Conservation (phyloP, 2,113 vertebrate genomes). For the Tyrannus savana region DNA sequence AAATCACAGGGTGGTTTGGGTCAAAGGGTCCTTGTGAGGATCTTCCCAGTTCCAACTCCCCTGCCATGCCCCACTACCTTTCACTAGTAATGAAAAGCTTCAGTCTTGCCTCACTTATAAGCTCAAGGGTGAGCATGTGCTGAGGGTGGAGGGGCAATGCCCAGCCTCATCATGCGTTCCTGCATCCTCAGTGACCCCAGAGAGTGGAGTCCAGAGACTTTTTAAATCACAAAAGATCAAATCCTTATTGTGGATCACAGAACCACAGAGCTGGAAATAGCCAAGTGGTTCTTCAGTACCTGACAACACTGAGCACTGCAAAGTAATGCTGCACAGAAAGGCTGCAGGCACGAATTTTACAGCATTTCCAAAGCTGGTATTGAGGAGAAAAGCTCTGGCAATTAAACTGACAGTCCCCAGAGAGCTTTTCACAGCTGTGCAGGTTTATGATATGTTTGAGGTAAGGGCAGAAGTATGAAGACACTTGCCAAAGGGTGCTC, state of each 20-base stretch:
- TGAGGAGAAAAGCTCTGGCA: background rate
- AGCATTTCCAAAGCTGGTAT: background rate
- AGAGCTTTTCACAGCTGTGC: background rate
- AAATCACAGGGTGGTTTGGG: background rate
- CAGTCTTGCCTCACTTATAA: background rate
- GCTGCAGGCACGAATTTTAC: background rate
- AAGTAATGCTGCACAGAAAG: background rate
- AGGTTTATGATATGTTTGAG: background rate
- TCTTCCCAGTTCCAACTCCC: background rate
- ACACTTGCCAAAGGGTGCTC: background rate
- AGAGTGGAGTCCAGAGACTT: background rate
- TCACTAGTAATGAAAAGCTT: background rate
- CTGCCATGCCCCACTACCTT: no score
- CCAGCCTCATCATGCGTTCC: background rate
- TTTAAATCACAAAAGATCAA: background rate
- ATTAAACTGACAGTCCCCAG: background rate
- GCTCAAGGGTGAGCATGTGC: rapidly evolving
- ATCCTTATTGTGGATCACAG: background rate
- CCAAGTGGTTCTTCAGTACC: background rate
- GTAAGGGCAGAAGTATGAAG: background rate
- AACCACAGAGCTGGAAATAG: background rate
- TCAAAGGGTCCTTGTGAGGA: background rate
- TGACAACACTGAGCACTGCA: background rate
- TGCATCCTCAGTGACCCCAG: background rate
- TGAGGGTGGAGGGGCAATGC: background rate